A percentile compares a stretch with the other conserved stretches of the same genome.
phyloP scores from a whole-genome alignment of 1,140 invertebrate species.

The Nomia melanderi region DNA sequence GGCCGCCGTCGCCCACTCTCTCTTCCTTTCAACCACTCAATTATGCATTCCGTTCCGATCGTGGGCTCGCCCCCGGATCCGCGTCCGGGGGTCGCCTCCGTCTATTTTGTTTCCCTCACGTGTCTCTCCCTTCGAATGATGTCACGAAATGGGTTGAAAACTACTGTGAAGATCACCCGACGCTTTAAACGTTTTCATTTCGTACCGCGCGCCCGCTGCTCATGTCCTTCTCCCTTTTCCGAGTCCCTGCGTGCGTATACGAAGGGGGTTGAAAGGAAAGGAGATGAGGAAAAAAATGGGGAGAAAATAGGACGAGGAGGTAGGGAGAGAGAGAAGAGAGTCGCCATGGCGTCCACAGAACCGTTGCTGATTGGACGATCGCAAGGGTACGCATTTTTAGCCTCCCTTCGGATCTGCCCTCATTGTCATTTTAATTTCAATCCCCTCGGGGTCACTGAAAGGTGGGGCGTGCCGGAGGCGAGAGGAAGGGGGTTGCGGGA shows the following conservation, averaged over 20 bases:
- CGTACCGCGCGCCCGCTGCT: constrained; percentile 18
- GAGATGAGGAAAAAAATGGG: not conserved
- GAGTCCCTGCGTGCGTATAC: not conserved
- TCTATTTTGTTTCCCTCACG: constrained; percentile 28
- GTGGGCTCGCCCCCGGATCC: not conserved
- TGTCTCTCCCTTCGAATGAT: constrained; percentile 25
- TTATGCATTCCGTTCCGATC: constrained; percentile 36
- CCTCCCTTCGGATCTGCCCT: constrained; percentile 79
- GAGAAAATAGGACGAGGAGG: not conserved
- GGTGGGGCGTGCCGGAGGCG: constrained; percentile 48
- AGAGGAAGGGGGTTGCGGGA: constrained; percentile 39
- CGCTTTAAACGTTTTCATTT: constrained; percentile 67
- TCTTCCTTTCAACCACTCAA: not conserved
- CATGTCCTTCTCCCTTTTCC: not conserved
- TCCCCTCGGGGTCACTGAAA: constrained; percentile 64
- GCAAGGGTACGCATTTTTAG: constrained; percentile 75
- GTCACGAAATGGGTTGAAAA: constrained; percentile 54
- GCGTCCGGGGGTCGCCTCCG: not conserved
- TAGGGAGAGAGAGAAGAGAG: constrained; percentile 57
- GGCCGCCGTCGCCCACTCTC: not conserved
- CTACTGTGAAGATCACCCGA: constrained; percentile 54
- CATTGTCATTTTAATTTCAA: constrained; percentile 82
- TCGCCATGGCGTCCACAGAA: constrained; percentile 75
- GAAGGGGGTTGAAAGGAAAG: constrained; percentile 15
- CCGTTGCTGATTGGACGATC: constrained; percentile 76